Conservation (phyloP, 2,888 invertebrate species). For the Gandaritis pyraliata region DNA sequence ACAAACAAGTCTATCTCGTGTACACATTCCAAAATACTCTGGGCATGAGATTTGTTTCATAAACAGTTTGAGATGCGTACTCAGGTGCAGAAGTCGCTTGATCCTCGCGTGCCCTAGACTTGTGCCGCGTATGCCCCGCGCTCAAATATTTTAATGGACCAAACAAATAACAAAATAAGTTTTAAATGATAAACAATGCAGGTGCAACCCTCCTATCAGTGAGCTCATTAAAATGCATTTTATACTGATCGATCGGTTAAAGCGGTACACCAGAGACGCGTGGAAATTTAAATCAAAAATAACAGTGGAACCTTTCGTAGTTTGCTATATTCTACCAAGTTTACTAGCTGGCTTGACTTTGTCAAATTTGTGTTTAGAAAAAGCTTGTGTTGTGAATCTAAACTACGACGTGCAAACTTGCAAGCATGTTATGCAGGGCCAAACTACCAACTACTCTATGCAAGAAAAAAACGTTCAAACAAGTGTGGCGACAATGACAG, state of each 20-base stretch:
- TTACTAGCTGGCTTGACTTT: constrained; percentile 86
- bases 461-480: constrained; percentile 78
- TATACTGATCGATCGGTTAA: constrained; percentile 66
- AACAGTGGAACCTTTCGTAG: constrained; percentile 88
- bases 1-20: neutral
- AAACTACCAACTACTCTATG: constrained; percentile 67
- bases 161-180: constrained; percentile 66
- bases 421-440: constrained; percentile 75
- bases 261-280: constrained; percentile 68
- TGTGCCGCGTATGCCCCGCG: neutral
- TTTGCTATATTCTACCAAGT: constrained; percentile 87
- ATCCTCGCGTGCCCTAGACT: neutral
- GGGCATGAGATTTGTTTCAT: neutral
- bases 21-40: neutral
- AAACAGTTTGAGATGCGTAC: neutral
- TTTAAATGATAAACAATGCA: constrained; percentile 68
- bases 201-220: constrained; percentile 62
- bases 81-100: neutral
- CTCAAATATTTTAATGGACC: neutral
- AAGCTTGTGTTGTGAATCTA: constrained; percentile 84
- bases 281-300: constrained; percentile 74
- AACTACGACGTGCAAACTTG: constrained; percentile 83
- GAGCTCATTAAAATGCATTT: constrained; percentile 65
- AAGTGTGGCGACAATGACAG: constrained; percentile 83
- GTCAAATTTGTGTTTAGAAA: constrained; percentile 83